Base-by-base conservation (phyloP, 2,113 vertebrate species). In the Nanorana parkeri region DNA sequence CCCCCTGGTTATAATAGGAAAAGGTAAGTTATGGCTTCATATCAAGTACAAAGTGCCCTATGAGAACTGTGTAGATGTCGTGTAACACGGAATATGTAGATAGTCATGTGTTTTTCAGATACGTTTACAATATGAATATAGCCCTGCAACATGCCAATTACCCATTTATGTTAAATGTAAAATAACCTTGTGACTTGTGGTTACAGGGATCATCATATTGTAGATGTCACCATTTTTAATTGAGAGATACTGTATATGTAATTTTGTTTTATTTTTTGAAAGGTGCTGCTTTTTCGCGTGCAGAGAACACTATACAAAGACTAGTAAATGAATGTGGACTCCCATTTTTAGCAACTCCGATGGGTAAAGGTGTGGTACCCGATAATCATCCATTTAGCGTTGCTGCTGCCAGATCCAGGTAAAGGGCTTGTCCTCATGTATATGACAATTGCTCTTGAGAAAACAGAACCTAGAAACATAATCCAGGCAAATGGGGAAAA, bases 311-410 rank as follows among this genome's bases (percentile, higher is more conserved):
- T 82, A 85, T 99, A 81, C 87, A 87, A 75, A 92, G 92, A 76
- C 77, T 99, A 90, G 95, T 99, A 84, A 93, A 97, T 54, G 85
- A 84, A 1, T 95, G 88, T 78, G 90, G 94, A 2, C 52, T 99
- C 78, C 98, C 97, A 1, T 99, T 99, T 90, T 90, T 99, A 84
- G 94, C 97, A 84, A 99, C 98, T 0, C 98, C 98, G 2, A 99
- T 99, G 98, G 98, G 96, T 15, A 99, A 99, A 86, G 98, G 98
- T 26, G 94, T 97, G 66, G 89, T 99, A 74, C 94, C 96, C 28
- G 98, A 99, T 87, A 91, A 95, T 86, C 98, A 99, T 86, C 93
- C 92, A 36, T 93, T 94, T 78, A 99, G 96, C 88, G 96, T 99
- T 63, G 90, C 93, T 77, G 97, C 98, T 73, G 96, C 98, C 69